Evolutionary conservation across 2,888 invertebrate species (phyloP), one percentile per base, ranked within the genome.

Genomic region (Erebia epiphron): DNA sequence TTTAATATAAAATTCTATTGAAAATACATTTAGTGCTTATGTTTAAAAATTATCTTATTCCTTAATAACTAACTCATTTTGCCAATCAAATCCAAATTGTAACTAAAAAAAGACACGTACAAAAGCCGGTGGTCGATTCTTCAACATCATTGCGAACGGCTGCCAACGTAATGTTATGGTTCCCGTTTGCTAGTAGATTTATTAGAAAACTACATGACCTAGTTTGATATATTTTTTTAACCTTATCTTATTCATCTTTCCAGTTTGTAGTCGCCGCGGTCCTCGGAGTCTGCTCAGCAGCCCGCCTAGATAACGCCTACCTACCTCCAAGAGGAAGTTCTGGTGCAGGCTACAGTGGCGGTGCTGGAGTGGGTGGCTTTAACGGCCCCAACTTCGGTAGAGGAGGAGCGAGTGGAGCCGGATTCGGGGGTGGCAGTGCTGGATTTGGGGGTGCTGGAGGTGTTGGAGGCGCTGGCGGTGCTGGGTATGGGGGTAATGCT

Each of bases 291-390:
- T 91, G 92, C 83, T 82, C 92, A 75, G 92, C 92, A 76, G 92
- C 88, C 81, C 91, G 92, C 67, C 85, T 92, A 61, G 92, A 92
- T 79, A 93, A 92, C 84, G 89, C 91, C 78, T 93, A 93, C 87
- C 88, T 93, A 75, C 93, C 93, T 21, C 93, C 93, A 73, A 88
- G 92, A 82, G 91, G 91, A 66, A 90, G 90, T 68, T 79, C 87
- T 63, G 89, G 91, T 1, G 88, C 91, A 73, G 91, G 92, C 2
- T 88, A 87, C 76, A 89, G 88, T 10, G 85, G 85, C 1, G 86
- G 86, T 2, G 82, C 85, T 52, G 82, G 83, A 10, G 65, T 68
- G 16, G 71, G 75, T 10, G 77, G 79, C 8, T 73, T 73, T 18
- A 75, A 72, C 21, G 79, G 77, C 57, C 75, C 75, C 11, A 78